Conservation (phyloP, 2,113 vertebrate genomes). For the Heterotis niloticus region DNA sequence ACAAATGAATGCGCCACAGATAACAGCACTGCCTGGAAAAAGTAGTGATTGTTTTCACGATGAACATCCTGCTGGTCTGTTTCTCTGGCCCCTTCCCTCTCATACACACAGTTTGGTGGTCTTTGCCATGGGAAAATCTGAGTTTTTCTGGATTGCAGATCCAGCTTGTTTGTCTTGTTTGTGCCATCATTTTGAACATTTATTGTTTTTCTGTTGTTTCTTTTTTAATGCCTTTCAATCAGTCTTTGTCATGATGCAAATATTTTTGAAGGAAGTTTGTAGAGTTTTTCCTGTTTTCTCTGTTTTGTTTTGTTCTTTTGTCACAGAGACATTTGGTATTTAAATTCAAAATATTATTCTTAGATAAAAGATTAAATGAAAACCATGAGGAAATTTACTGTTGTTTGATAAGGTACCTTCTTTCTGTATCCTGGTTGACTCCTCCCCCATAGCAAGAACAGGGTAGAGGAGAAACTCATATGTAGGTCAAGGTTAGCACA, state of each 20-base stretch:
- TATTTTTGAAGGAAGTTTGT: conserved; percentile 64
- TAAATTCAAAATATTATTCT: conserved; percentile 65
- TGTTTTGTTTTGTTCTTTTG: conserved; percentile 37
- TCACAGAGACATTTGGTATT: conserved; percentile 57
- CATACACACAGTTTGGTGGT: conserved; percentile 17
- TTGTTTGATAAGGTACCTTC: conserved; percentile 32
- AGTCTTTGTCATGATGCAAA: conserved; percentile 37
- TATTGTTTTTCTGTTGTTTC: conserved; percentile 36
- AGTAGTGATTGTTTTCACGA: conserved; percentile 47
- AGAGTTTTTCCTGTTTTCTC: conserved; percentile 59
- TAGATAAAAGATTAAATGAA: conserved; percentile 50
- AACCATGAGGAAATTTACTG: conserved; percentile 53
- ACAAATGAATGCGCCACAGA: conserved; percentile 38
- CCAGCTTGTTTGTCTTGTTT: conserved; percentile 50
- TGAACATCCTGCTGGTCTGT: conserved; percentile 56
- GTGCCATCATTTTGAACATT: conserved; percentile 42
- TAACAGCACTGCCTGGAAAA: conserved; percentile 51
- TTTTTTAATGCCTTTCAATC: conserved; percentile 36
- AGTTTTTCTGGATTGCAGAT: conserved; percentile 35
- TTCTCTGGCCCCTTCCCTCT: conserved; percentile 17
- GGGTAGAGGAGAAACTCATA: neutral
- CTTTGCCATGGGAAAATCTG: conserved; percentile 21
- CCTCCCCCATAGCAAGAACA: neutral
- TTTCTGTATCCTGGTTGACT: neutral
- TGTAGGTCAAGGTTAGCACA: neutral